phyloP scores from a whole-genome alignment of 2,888 invertebrate genomes.

The Tinea pellionella region DNA sequence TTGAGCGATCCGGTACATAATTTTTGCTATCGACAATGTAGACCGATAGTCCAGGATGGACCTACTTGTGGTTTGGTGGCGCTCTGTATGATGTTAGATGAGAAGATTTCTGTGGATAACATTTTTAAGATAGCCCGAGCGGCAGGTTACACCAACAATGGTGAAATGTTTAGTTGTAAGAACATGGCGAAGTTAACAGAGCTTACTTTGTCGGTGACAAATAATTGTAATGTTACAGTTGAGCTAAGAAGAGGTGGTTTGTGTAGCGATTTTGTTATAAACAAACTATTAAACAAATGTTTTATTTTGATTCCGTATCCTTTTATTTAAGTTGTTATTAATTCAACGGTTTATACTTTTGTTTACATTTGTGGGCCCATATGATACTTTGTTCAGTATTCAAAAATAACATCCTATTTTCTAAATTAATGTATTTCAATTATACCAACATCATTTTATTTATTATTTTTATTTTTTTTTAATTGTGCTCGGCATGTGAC shows the following conservation, averaged over 20 bases:
- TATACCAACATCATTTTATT: no score
- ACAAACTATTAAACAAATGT: conserved; percentile 67
- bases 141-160: conserved; percentile 79
- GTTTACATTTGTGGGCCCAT: background rate
- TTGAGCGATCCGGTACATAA: conserved; percentile 54
- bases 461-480: no score
- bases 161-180: conserved; percentile 88
- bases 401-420: no score
- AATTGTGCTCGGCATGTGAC: no score
- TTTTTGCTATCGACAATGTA: conserved; percentile 50
- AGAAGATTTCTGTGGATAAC: conserved; percentile 64
- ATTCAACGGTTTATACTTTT: no score
- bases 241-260: conserved; percentile 48
- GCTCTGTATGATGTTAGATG: conserved; percentile 79
- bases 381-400: no score
- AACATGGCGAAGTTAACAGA: conserved; percentile 74
- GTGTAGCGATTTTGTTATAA: conserved; percentile 56
- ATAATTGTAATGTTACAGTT: conserved; percentile 31
- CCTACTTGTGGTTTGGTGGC: conserved; percentile 92
- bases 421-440: no score
- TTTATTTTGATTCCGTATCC: conserved; percentile 74
- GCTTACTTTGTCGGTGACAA: conserved; percentile 55
- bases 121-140: conserved; percentile 72
- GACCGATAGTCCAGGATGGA: conserved; percentile 63
- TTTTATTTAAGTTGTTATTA: no score